phyloP scores from a whole-genome alignment of 2,797 vertebrate genomes.

The Leptatherina wallacei region DNA sequence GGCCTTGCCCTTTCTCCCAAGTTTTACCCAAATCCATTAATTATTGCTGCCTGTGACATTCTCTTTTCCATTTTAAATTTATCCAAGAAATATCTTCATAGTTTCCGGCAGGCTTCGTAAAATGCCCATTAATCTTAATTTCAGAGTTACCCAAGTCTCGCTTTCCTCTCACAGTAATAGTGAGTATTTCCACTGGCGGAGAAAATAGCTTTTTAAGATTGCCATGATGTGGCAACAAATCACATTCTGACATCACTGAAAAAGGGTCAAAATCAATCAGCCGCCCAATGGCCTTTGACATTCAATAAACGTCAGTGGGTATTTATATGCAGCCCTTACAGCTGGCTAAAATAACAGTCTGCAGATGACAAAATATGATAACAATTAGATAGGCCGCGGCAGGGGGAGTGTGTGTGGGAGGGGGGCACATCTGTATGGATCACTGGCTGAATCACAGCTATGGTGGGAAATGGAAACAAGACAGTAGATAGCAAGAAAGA shows the following conservation, averaged over 20 bases:
- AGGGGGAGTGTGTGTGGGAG: no score
- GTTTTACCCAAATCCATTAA: constrained; percentile 66
- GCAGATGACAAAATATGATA: constrained; percentile 75
- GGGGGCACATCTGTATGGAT: constrained; percentile 64
- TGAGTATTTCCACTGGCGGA: constrained; percentile 76
- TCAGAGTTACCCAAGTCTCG: constrained; percentile 63
- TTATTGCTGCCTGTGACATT: constrained; percentile 64
- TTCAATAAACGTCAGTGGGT: constrained; percentile 78
- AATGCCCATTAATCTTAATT: constrained; percentile 84
- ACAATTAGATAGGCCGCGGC: constrained; percentile 72
- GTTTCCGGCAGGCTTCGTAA: constrained; percentile 77
- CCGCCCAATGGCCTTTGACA: constrained; percentile 79
- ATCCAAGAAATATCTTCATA: constrained; percentile 68
- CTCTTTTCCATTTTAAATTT: constrained; percentile 65
- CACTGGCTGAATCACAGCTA: constrained; percentile 46
- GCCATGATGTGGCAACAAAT: constrained; percentile 80
- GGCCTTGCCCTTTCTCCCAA: constrained; percentile 40
- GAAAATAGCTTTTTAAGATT: constrained; percentile 82
- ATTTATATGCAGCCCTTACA: constrained; percentile 73
- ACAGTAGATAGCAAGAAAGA: constrained; percentile 18
- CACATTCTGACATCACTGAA: constrained; percentile 75
- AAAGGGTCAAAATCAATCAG: constrained; percentile 82
- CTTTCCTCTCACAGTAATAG: constrained; percentile 71
- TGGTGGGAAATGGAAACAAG: constrained; percentile 31
- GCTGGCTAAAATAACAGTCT: constrained; percentile 67